A percentile compares a stretch with the other conserved stretches of the same genome.
phyloP scores from a whole-genome alignment of 2,888 invertebrate species.

The Drepana falcataria region DNA sequence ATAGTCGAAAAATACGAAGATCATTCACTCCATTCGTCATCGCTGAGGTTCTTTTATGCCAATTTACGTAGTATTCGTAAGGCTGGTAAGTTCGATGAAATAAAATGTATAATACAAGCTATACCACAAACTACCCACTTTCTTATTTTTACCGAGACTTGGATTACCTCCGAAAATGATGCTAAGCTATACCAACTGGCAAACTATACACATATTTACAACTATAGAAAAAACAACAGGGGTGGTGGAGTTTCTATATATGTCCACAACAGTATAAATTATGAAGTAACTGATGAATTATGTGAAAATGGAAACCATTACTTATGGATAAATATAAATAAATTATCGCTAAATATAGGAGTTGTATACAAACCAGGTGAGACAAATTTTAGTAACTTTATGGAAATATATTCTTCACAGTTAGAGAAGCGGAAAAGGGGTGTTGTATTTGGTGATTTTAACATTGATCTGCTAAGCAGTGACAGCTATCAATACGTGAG shows the following conservation, averaged over 20 bases:
- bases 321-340: background rate
- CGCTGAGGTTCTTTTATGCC: background rate
- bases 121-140: conserved; percentile 8
- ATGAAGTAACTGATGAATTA: background rate
- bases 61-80: conserved; percentile 14
- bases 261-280: conserved; percentile 5
- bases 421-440: background rate
- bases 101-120: conserved; percentile 12
- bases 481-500: background rate
- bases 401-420: background rate
- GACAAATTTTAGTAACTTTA: background rate
- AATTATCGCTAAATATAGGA: background rate
- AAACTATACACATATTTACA: conserved; percentile 5
- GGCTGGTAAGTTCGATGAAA: conserved; percentile 13
- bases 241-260: conserved; percentile 11
- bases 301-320: background rate
- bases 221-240: conserved; percentile 3
- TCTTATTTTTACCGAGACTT: conserved; percentile 10
- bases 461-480: background rate
- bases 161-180: conserved; percentile 7
- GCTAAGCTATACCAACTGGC: conserved; percentile 4
- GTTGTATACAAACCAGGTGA: background rate
- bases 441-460: background rate
- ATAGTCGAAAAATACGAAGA: conserved; percentile 11
- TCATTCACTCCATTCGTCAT: conserved; percentile 5